Percentiles rank a stretch among this genome's conserved stretches.
Conservation (phyloP, 2,888 invertebrate genomes). For the Formica aserva region DNA sequence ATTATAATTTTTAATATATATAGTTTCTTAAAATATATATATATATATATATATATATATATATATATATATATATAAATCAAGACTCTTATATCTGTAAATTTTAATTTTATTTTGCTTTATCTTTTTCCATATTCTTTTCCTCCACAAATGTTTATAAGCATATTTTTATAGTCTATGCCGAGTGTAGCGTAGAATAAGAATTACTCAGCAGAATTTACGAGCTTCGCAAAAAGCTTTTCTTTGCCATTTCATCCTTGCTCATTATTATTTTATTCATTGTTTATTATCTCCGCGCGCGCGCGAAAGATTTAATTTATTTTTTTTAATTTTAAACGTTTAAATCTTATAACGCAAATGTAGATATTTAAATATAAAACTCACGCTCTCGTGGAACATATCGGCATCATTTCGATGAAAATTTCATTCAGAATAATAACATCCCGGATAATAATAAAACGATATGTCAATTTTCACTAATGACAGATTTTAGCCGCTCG, state of each 20-base stretch:
- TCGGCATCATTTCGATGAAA: slow-evolving; percentile 2
- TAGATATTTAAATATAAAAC: neutral
- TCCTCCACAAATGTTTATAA: neutral
- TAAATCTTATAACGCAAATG: neutral
- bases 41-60: too few species aligned
- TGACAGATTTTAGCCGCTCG: neutral
- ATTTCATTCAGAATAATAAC: neutral
- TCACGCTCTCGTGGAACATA: neutral
- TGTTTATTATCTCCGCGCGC: neutral
- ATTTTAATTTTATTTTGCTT: neutral
- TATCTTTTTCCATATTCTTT: neutral
- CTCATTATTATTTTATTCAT: neutral
- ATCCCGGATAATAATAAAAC: neutral
- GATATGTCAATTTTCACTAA: neutral
- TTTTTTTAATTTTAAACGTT: neutral
- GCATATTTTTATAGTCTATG: neutral
- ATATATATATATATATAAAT: neutral
- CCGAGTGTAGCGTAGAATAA: neutral
- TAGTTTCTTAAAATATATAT: too few species aligned
- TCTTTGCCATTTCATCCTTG: too few species aligned
- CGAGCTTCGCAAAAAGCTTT: neutral
- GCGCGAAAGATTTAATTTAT: neutral
- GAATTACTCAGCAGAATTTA: neutral
- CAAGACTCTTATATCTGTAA: too few species aligned
- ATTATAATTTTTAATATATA: neutral